These are phyloP conservation scores for Anseranas semipalmata DNA, from an alignment of 2,113 vertebrate species.

Conservation along the genomic window DNA sequence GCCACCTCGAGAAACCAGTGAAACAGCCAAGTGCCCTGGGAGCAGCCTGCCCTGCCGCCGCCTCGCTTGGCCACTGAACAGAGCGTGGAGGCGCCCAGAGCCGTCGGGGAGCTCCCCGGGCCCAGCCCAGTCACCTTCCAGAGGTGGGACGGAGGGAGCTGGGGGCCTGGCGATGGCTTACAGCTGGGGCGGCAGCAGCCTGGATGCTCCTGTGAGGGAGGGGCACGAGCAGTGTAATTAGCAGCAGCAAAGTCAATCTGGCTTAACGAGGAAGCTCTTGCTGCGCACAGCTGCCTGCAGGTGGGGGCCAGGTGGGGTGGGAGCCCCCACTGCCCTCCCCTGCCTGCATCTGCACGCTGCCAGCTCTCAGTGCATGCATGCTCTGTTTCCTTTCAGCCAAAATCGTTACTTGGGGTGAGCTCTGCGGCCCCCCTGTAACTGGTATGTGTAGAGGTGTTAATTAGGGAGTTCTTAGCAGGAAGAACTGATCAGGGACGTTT, in stretches of 20 bases:
- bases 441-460: not conserved
- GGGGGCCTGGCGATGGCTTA: not conserved
- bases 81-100: not conserved
- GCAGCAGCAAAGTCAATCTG: not conserved
- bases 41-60: not conserved
- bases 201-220: not conserved
- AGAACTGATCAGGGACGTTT: not conserved
- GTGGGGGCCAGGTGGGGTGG: not conserved
- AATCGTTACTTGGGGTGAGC: not conserved
- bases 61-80: not conserved
- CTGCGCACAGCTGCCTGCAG: not conserved
- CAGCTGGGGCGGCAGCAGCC: not conserved
- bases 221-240: not conserved
- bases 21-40: fast-evolving
- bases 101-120: not conserved
- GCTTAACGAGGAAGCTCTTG: not conserved
- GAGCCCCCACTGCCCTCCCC: too few species aligned
- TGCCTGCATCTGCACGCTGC: too few species aligned
- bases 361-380: not conserved
- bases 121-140: not conserved
- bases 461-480: not conserved
- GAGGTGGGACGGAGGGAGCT: not conserved
- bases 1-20: not conserved
- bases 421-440: too few species aligned
- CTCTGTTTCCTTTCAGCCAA: not conserved